Evolutionary conservation across 2,113 vertebrate species (phyloP), one percentile per base, ranked within the genome.

Genomic region (Myrmecobius fasciatus): DNA sequence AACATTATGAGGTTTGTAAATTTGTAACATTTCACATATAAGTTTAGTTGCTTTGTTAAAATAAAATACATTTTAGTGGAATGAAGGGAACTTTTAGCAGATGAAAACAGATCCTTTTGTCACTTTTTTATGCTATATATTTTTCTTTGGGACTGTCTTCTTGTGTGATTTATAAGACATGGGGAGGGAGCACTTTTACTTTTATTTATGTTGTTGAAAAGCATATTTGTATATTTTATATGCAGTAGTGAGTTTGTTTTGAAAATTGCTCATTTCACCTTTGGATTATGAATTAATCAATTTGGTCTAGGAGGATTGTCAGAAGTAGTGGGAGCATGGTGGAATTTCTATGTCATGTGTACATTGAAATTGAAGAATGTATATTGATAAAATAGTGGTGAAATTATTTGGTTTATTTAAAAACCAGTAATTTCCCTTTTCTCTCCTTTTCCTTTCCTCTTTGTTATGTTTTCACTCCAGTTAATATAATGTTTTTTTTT

Each of bases 1-100:
- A 99, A 96, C 99, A 99, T 98, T 99, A 99, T 93, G 99, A 99
- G 99, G 99, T 99, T 98, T 98, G 98, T 98, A 97, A 52, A 49
- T 95, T 97, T 98, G n/a, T 92, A 96, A 95, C 75, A 89, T 93
- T 96, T 92, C 24, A 52, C 3, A 75, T 83, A 43, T 43, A 93
- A 88, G 25, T 83, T 91, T 46, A 91, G 93, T 89, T 95, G 92
- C 10, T 56, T 43, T 24, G 2, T 83, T 83, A 83, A 83, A 83
- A 83, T 10, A 0, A 83, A 43, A n/a, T 22, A 8, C 11, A 43
- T 43, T 83, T n/a, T 43, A 83, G n/a, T 43, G 17, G n/a, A 43
- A 83, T 24, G 5, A 51, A 51, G 12, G 14, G 89, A 49, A 90
- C 49, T 12, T 25, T 89, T 7, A 89, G 47, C 48, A 49, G 8